Conservation (phyloP, 2,797 vertebrate species). For the Urophycis tenuis region DNA sequence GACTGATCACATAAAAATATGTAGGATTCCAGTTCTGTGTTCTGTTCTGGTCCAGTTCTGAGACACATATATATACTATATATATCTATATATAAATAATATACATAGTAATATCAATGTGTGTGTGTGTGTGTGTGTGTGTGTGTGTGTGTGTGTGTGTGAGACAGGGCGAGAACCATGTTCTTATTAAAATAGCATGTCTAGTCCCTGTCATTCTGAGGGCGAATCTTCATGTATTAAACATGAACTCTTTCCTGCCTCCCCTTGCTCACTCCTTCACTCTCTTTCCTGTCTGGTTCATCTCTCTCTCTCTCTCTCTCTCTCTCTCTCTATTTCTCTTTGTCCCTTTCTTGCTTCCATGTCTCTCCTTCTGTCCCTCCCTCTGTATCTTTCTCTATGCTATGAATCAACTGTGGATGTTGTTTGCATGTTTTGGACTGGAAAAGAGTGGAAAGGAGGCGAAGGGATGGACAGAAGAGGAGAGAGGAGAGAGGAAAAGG, state of each 20-base stretch:
- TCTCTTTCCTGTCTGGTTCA: constrained; percentile 35
- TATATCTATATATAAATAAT: neutral
- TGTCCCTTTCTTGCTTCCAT: neutral
- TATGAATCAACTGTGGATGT: too few relatives aligned
- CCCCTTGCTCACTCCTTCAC: constrained; percentile 21
- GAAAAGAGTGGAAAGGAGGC: neutral
- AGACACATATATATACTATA: neutral
- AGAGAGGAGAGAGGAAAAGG: constrained; percentile 32
- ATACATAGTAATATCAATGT: neutral
- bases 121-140: neutral
- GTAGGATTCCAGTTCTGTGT: neutral
- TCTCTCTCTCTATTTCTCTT: neutral
- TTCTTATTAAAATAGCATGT: neutral
- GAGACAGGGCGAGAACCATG: neutral
- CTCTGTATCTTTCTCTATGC: neutral
- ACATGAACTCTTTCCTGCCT: neutral
- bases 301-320: neutral
- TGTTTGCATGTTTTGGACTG: too few relatives aligned
- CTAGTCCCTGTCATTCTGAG: neutral
- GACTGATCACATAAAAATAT: neutral
- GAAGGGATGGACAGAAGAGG: constrained; percentile 13
- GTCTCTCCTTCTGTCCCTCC: too few relatives aligned
- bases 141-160: neutral
- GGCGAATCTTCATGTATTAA: constrained; percentile 1
- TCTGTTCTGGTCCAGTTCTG: too few relatives aligned